A percentile compares a stretch with the other conserved stretches of the same genome.
Evolutionary conservation across 2,113 vertebrate genomes (phyloP).

Genomic region (Podocnemis expansa): DNA sequence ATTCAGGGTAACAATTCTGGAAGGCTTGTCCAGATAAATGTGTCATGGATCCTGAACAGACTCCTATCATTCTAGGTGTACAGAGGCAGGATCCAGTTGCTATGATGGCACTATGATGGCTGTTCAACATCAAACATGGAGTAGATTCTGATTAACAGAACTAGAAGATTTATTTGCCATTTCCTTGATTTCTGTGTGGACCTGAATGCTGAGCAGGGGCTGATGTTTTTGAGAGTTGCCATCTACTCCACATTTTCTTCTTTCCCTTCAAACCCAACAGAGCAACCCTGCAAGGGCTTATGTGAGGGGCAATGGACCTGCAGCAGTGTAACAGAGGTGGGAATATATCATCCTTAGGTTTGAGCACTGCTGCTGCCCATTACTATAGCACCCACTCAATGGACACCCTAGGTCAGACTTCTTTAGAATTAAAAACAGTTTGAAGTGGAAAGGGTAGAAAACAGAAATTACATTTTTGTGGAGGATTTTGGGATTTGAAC

Average conservation of each 20-base stretch:
- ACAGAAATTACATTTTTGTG: not conserved
- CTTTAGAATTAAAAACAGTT: not conserved
- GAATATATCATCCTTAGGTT: not conserved
- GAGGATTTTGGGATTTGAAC: not conserved
- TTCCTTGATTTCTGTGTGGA: not conserved
- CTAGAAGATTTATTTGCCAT: not conserved
- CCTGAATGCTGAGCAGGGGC: not conserved
- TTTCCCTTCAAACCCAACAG: not conserved
- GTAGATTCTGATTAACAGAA: not conserved
- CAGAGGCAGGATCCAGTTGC: not conserved
- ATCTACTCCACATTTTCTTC: not conserved
- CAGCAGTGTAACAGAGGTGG: not conserved
- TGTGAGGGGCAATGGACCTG: not conserved
- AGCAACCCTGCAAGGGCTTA: not conserved
- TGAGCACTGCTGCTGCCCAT: not conserved
- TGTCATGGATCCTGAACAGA: not conserved
- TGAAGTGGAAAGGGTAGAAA: not conserved
- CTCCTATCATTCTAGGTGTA: not conserved
- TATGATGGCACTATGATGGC: not conserved
- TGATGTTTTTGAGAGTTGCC: not conserved
- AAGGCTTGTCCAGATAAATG: not conserved
- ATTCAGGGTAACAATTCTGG: not conserved
- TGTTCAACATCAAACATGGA: not conserved
- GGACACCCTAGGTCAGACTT: not conserved
- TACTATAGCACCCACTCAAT: not conserved